A percentile compares a stretch with the other conserved stretches of the same genome.
phyloP scores from a whole-genome alignment of 1,140 invertebrate genomes.

The Drosophila subobscura region DNA sequence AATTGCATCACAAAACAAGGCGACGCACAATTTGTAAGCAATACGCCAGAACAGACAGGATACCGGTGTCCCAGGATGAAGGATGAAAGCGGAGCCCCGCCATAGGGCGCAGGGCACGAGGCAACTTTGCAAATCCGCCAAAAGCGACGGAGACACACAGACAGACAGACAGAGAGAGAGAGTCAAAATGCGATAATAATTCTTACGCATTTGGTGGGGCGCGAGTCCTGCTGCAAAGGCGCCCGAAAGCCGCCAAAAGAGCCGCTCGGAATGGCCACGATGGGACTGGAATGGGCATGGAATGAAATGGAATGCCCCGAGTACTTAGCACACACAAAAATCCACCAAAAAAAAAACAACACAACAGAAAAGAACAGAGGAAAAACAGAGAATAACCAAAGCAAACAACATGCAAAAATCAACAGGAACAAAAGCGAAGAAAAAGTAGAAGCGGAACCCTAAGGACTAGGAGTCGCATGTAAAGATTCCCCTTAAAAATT shows the following conservation, averaged over 20 bases:
- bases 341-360: conserved; percentile 28
- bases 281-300: conserved; percentile 15
- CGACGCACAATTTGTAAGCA: conserved; percentile 67
- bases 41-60: conserved; percentile 30
- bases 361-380: not conserved
- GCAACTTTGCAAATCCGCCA: conserved; percentile 55
- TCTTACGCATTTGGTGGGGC: conserved; percentile 56
- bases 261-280: conserved; percentile 27
- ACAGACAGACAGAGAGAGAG: conserved; percentile 9
- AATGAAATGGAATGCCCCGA: conserved; percentile 15
- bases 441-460: not conserved
- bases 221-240: conserved; percentile 1
- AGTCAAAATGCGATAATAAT: conserved; percentile 68
- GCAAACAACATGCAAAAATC: conserved; percentile 65
- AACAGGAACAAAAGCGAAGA: conserved; percentile 44
- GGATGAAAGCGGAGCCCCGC: not conserved
- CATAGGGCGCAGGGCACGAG: not conserved
- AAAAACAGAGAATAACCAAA: conserved; percentile 38
- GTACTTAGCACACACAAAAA: conserved; percentile 13
- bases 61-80: conserved; percentile 16
- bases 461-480: too few relatives aligned
- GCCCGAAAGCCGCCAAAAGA: conserved; percentile 42
- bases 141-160: too few relatives aligned
- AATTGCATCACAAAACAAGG: conserved; percentile 55
- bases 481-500: too few relatives aligned